Evolutionary conservation across 2,888 invertebrate genomes (phyloP).

Genomic region (Nomada lathburiana): DNA sequence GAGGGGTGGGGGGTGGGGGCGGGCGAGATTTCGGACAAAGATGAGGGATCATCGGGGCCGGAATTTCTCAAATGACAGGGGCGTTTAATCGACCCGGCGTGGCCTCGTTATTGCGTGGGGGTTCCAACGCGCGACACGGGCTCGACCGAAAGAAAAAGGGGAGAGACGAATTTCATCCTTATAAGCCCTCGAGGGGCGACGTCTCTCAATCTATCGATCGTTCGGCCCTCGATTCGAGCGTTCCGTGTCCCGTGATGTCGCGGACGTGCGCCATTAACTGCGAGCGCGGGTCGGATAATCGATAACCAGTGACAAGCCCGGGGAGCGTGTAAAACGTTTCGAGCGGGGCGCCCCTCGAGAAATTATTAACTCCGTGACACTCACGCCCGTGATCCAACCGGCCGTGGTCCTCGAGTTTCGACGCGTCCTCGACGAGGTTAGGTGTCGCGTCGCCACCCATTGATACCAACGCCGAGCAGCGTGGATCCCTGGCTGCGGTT

Average conservation of each 20-base stretch:
- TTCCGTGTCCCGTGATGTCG: neutral
- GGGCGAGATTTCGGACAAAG: neutral
- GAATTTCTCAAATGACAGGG: neutral
- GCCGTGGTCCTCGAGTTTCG: too few species aligned
- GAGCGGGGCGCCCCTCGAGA: too few species aligned
- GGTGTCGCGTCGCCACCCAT: too few species aligned
- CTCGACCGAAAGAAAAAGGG: neutral
- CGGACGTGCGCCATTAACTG: neutral
- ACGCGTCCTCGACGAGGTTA: too few species aligned
- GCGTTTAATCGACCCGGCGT: too few species aligned
- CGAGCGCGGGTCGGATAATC: neutral
- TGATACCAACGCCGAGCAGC: too few species aligned
- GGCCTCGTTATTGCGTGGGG: constrained; percentile 3
- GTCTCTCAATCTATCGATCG: neutral
- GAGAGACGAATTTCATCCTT: neutral
- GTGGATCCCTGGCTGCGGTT: neutral
- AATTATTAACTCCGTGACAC: too few species aligned
- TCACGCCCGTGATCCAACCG: too few species aligned
- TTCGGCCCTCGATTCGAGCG: neutral
- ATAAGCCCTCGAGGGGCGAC: neutral
- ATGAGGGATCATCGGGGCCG: neutral
- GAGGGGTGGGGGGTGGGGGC: too few species aligned
- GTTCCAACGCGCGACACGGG: neutral
- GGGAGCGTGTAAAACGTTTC: too few species aligned
- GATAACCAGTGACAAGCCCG: too few species aligned